Conservation (phyloP, 2,888 invertebrate species). For the Spodoptera littoralis region DNA sequence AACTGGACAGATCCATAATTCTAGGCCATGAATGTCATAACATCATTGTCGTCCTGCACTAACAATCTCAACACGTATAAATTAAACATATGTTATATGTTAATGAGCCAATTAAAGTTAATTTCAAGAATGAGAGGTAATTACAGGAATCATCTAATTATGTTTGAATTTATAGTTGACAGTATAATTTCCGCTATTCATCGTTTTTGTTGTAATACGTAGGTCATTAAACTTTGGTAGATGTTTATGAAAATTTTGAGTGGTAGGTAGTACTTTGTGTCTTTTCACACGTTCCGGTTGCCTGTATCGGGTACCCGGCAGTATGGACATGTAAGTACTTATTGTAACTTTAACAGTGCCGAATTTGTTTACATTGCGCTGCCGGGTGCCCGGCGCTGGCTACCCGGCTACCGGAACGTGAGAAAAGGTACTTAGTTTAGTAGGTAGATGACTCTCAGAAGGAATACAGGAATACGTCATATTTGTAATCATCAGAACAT, state of each 20-base stretch:
- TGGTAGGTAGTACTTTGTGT: not conserved
- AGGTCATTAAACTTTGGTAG: constrained; percentile 21
- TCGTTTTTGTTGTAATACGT: constrained; percentile 25
- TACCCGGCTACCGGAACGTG: too few species aligned
- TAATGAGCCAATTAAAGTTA: constrained; percentile 64
- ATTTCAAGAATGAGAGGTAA: constrained; percentile 59
- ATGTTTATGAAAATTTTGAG: constrained; percentile 11
- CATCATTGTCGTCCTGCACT: constrained; percentile 38
- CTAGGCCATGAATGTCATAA: constrained; percentile 35
- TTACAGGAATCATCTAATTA: constrained; percentile 59
- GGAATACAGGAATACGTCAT: too few species aligned
- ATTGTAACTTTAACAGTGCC: too few species aligned
- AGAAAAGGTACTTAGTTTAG: too few species aligned
- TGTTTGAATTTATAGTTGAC: constrained; percentile 56
- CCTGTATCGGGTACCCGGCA: too few species aligned
- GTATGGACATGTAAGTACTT: too few species aligned
- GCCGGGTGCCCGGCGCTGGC: too few species aligned
- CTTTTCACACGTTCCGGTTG: too few species aligned
- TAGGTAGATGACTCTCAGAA: too few species aligned
- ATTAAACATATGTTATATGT: constrained; percentile 44
- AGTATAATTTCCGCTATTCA: constrained; percentile 47
- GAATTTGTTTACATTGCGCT: too few species aligned
- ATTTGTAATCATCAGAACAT: too few species aligned
- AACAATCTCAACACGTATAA: constrained; percentile 50
- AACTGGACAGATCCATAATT: constrained; percentile 2